Conservation (phyloP, 2,888 invertebrate species). For the Masnerella sp. region DNA sequence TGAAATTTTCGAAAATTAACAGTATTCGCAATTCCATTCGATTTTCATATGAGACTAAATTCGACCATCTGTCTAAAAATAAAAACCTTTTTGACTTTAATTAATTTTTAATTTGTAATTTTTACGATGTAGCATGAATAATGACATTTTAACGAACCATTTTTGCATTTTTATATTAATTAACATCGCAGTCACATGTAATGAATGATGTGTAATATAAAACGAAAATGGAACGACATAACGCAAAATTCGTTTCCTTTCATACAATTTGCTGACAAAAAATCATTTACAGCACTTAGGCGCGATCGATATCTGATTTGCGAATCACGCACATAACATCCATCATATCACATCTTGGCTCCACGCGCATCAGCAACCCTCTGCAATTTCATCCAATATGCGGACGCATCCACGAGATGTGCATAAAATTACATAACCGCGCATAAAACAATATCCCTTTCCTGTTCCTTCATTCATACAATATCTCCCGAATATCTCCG, state of each 20-base stretch:
- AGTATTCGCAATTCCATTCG: too few species aligned
- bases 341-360: constrained; percentile 29
- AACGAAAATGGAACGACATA: too few species aligned
- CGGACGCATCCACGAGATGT: constrained; percentile 15
- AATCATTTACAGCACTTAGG: constrained; percentile 23
- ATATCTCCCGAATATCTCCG: constrained; percentile 39
- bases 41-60: too few species aligned
- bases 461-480: constrained; percentile 29
- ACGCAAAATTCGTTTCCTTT: constrained; percentile 9
- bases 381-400: constrained; percentile 39
- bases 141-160: too few species aligned
- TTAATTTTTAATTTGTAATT: too few species aligned
- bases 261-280: background rate
- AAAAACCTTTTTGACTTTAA: too few species aligned
- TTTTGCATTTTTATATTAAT: too few species aligned
- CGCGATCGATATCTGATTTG: constrained; percentile 44
- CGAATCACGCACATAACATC: constrained; percentile 35
- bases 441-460: constrained; percentile 37
- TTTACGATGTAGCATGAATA: too few species aligned
- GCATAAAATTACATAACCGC: constrained; percentile 44
- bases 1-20: too few species aligned
- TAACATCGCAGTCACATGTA: too few species aligned
- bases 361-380: constrained; percentile 21
- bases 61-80: too few species aligned
- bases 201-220: too few species aligned